These are phyloP conservation scores for Cryptotermes secundus DNA, from an alignment of 1,140 invertebrate genomes.

Conservation along the genomic window DNA sequence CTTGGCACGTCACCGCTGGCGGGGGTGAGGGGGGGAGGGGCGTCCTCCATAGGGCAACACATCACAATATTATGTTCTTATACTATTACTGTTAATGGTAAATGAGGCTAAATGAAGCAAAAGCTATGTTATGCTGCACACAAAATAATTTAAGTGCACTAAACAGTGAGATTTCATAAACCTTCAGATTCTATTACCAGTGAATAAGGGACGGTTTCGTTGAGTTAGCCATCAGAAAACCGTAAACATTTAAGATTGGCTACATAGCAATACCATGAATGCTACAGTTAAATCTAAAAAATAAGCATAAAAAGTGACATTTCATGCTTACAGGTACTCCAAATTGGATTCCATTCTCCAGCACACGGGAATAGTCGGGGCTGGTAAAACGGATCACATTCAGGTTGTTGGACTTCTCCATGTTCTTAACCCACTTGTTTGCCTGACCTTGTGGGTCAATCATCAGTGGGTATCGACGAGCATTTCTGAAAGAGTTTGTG, in stretches of 20 bases:
- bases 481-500: slow-evolving; percentile 56
- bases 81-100: too few species aligned
- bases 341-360: slow-evolving; percentile 93
- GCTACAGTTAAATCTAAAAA: background rate
- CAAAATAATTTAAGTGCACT: too few species aligned
- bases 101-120: too few species aligned
- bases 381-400: slow-evolving; percentile 79
- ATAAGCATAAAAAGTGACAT: background rate
- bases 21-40: too few species aligned
- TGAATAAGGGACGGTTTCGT: too few species aligned
- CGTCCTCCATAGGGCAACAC: too few species aligned
- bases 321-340: slow-evolving; percentile 68
- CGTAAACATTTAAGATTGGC: background rate
- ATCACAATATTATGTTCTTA: too few species aligned
- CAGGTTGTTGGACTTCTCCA: slow-evolving; percentile 85
- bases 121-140: too few species aligned
- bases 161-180: too few species aligned
- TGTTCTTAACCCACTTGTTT: slow-evolving; percentile 93
- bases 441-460: slow-evolving; percentile 95
- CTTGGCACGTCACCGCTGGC: too few species aligned
- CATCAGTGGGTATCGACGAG: slow-evolving; percentile 86
- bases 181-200: too few species aligned
- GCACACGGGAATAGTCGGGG: slow-evolving; percentile 76
- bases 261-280: background rate
- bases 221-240: too few species aligned